Evolutionary conservation across 2,888 invertebrate species (phyloP).

Genomic region (Lobophora halterata): DNA sequence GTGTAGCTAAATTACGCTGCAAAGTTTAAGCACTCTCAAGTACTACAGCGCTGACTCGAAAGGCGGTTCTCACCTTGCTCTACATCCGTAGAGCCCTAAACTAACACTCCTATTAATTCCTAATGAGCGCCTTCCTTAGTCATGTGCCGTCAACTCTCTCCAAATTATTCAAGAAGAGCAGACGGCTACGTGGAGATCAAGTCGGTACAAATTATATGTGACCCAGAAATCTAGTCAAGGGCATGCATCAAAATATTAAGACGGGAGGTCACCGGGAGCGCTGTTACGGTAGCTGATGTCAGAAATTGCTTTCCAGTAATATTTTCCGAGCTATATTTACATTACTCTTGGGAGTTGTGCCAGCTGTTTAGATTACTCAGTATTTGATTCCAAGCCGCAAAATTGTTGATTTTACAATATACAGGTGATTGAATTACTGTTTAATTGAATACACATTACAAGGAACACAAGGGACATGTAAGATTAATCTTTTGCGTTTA

Average conservation of each 20-base stretch:
- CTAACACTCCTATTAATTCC: slow-evolving; percentile 44
- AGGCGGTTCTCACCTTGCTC: slow-evolving; percentile 48
- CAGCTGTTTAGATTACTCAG: slow-evolving; percentile 53
- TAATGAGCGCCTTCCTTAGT: slow-evolving; percentile 46
- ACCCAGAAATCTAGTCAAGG: slow-evolving; percentile 33
- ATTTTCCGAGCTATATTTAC: slow-evolving; percentile 65
- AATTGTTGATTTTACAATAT: slow-evolving; percentile 31
- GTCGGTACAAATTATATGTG: slow-evolving; percentile 25
- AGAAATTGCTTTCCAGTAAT: slow-evolving; percentile 59
- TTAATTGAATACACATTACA: too few species aligned
- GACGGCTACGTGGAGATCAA: slow-evolving; percentile 13
- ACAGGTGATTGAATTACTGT: too few species aligned
- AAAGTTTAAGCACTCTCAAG: slow-evolving; percentile 10
- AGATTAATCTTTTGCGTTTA: background rate
- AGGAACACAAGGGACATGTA: too few species aligned
- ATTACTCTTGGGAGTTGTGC: slow-evolving; percentile 63
- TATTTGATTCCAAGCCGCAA: slow-evolving; percentile 39
- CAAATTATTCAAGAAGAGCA: slow-evolving; percentile 30
- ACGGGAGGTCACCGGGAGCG: slow-evolving; percentile 31
- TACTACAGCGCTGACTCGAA: slow-evolving; percentile 22
- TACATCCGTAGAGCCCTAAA: slow-evolving; percentile 40
- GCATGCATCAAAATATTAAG: slow-evolving; percentile 26
- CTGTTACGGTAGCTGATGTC: slow-evolving; percentile 53
- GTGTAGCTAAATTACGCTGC: slow-evolving; percentile 16
- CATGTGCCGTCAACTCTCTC: slow-evolving; percentile 23